These are phyloP conservation scores for Pimpla rufipes DNA, from an alignment of 2,888 invertebrate species.

Conservation along the genomic window DNA sequence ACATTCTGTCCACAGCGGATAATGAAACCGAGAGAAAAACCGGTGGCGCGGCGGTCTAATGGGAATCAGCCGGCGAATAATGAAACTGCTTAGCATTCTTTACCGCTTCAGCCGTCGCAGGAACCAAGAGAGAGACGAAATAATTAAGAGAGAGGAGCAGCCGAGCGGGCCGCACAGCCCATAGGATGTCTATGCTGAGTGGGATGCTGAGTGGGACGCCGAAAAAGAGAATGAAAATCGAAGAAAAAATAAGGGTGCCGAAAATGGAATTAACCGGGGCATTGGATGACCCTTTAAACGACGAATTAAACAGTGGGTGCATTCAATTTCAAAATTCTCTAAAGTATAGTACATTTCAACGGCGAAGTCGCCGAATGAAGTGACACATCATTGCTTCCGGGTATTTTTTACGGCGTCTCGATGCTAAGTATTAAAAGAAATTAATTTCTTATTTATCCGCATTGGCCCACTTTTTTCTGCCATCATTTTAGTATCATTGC, in stretches of 20 bases:
- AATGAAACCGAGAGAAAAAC: constrained; percentile 84
- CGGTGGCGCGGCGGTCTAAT: constrained; percentile 83
- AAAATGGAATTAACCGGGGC: constrained; percentile 65
- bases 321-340: background rate
- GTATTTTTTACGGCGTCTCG: too few species aligned
- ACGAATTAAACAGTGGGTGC: constrained; percentile 57
- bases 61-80: constrained; percentile 84
- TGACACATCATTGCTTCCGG: too few species aligned
- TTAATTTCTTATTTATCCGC: too few species aligned
- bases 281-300: constrained; percentile 62
- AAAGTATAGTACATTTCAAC: too few species aligned
- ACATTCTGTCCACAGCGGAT: constrained; percentile 83
- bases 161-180: constrained; percentile 55
- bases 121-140: constrained; percentile 76
- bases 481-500: background rate
- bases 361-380: too few species aligned
- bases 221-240: constrained; percentile 42
- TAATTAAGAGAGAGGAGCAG: constrained; percentile 78
- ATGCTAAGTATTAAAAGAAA: too few species aligned
- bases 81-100: constrained; percentile 84
- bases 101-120: constrained; percentile 72
- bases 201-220: background rate
- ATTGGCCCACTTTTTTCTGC: background rate
- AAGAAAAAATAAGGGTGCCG: constrained; percentile 55
- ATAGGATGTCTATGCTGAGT: constrained; percentile 52